Percentiles rank a stretch among this genome's conserved stretches.
phyloP scores from a whole-genome alignment of 1,140 invertebrate species.

The Aphis craccivora region DNA sequence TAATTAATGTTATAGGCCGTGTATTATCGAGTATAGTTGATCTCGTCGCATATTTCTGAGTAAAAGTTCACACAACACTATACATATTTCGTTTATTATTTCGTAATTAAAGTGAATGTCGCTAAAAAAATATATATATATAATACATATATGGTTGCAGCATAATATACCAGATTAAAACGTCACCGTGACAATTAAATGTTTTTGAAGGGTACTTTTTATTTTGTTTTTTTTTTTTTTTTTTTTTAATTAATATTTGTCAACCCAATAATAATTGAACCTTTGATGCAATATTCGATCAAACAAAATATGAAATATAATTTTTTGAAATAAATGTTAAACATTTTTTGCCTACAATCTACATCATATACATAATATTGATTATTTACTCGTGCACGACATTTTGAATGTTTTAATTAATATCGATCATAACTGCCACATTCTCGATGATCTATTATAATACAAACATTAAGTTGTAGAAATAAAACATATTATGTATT shows the following conservation, averaged over 20 bases:
- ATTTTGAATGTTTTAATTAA: constrained; percentile 4
- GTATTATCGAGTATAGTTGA: neutral
- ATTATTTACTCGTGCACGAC: neutral
- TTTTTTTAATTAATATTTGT: neutral
- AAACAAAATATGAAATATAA: neutral
- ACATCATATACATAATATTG: too few species aligned
- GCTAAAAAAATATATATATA: neutral
- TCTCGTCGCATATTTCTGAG: neutral
- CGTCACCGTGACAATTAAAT: neutral
- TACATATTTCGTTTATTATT: neutral
- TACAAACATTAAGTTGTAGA: neutral
- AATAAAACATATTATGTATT: neutral
- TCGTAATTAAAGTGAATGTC: neutral
- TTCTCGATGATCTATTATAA: neutral
- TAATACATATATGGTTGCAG: neutral
- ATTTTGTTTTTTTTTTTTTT: neutral
- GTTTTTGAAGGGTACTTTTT: neutral
- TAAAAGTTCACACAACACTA: neutral
- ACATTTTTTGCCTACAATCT: too few species aligned
- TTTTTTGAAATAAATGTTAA: neutral
- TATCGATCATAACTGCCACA: neutral
- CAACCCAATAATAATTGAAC: neutral
- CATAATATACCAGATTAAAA: neutral
- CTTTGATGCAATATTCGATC: neutral
- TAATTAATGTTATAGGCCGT: neutral